Base-by-base conservation (phyloP, 2,888 invertebrate genomes). In the Chrysolina haemoptera region DNA sequence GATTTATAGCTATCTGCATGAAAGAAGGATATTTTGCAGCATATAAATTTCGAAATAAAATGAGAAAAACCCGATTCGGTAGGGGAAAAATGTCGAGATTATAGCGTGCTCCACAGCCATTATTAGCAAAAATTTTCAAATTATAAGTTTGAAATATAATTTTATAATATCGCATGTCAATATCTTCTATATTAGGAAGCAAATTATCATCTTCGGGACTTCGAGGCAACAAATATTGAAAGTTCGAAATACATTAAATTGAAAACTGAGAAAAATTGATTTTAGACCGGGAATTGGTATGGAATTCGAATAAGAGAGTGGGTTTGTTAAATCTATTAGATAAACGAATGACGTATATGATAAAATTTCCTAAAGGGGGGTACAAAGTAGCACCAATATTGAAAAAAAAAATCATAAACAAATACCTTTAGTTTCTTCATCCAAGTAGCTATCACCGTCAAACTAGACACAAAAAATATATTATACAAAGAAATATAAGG, bases 151-250 rank as follows among this genome's bases (percentile, higher is more conserved):
- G 82, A 82, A 85, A 85, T 82, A 82, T 84, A 85, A 85, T 85
- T 85, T 85, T 84, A 84, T 83, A 84, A 83, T 85, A 85, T 86
- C 81, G 86, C 86, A 85, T 86, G 86, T 85, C 85, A 83, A 85
- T 85, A 85, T 83, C 83, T 83, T 82, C 82, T 82, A 82, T 84
- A 84, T 84, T 84, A 82, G 81, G 78, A 81, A 82, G 77, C 80
- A 77, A 84, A 82, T 83, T 83, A 82, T 82, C 80, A 79, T 80
- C 78, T 80, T 72, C 53, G 62, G 66, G 69, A 76, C 67, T 74
- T 53, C 48, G 67, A 68, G 72, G 50, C 66, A 69, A 63, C 67
- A 70, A 59, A 62, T 72, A 70, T 72, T 68, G 63, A 76, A 74
- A 62, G 73, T 76, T 73, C 68, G 46, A 70, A 69, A 67, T 67